Base-by-base conservation (phyloP, 92 coral and sea anemone genomes). In the Hydrozoanthus gracilis region DNA sequence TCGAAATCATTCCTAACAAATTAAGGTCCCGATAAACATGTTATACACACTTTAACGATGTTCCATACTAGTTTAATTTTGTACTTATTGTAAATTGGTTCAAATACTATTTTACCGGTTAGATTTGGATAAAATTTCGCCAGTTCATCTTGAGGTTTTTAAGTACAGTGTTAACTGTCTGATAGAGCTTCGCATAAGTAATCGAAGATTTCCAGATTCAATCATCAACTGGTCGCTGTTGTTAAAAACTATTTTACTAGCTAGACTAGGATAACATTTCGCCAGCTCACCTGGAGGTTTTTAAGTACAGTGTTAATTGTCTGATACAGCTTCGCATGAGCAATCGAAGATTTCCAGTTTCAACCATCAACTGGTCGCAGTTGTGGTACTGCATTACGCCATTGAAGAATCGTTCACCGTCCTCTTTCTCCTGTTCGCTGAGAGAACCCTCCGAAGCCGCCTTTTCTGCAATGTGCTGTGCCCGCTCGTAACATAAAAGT, bases 251-350 rank as follows among this genome's bases (percentile, higher is more conserved):
- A 27, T 27, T 27, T 27, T 27, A 27, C 1, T 27, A 27, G 39
- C 39, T 4, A 13, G 4, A 8, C 5, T 4, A 4, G 13, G 14
- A 44, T 4, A n/a, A 12, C 0, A 51, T 54, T 52, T 8, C 12
- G 44, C 12, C 15, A 49, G 60, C 84, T 65, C 4, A 80, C 85
- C 85, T 80, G 12, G 85, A 80, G 17, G 85, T 80, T 46, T 16
- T 48, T 45, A 80, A 18, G 50, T 80, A 18, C 5, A 64, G 20
- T 48, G 85, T 60, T 10, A 80, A 18, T 5, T 16, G 18, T 4
- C 85, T 64, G 48, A 80, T 11, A 39, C 51, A 69, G 15, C 61
- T 16, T 9, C 74, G 85, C 45, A 80, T 8, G 8, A 48, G 60
- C 9, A 80, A 48, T 64, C 85, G 56, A 18, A 45, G 12, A 16